A percentile compares a stretch with the other conserved stretches of the same genome.
phyloP scores from a whole-genome alignment of 2,888 invertebrate species.

The Dorcus parallelipipedus region DNA sequence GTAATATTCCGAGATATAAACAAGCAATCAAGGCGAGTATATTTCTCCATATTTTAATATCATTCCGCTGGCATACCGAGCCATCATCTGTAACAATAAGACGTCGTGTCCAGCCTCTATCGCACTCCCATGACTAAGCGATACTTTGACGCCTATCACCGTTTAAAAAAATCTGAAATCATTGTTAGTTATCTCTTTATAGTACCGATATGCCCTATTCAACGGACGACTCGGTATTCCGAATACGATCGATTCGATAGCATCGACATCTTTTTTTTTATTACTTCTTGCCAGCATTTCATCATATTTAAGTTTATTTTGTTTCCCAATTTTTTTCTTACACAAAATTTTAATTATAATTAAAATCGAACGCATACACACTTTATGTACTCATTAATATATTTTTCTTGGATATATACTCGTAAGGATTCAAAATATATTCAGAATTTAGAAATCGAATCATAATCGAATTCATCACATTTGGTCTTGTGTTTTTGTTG shows the following conservation, averaged over 20 bases:
- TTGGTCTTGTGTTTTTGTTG: too few species aligned
- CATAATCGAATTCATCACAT: too few species aligned
- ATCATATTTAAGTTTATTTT: too few species aligned
- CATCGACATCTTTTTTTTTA: background rate
- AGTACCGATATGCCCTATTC: constrained; percentile 33
- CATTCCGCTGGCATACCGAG: constrained; percentile 27
- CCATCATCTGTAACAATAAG: constrained; percentile 32
- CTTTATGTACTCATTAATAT: too few species aligned
- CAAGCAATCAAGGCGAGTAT: constrained; percentile 24
- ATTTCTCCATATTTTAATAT: constrained; percentile 30
- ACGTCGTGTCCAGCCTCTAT: constrained; percentile 30
- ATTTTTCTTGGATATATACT: too few species aligned
- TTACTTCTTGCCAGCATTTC: too few species aligned
- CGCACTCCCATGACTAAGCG: constrained; percentile 31
- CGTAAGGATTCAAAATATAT: too few species aligned
- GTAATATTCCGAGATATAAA: constrained; percentile 5
- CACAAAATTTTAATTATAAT: too few species aligned
- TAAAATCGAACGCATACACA: too few species aligned
- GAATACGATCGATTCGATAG: background rate
- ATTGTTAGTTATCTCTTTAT: constrained; percentile 39
- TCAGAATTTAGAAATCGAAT: too few species aligned
- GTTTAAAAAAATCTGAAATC: constrained; percentile 36
- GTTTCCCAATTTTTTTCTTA: too few species aligned
- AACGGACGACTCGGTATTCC: constrained; percentile 6
- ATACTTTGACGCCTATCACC: constrained; percentile 35